These are phyloP conservation scores for Drosophila tani DNA, from an alignment of 1,140 invertebrate species.

Conservation along the genomic window DNA sequence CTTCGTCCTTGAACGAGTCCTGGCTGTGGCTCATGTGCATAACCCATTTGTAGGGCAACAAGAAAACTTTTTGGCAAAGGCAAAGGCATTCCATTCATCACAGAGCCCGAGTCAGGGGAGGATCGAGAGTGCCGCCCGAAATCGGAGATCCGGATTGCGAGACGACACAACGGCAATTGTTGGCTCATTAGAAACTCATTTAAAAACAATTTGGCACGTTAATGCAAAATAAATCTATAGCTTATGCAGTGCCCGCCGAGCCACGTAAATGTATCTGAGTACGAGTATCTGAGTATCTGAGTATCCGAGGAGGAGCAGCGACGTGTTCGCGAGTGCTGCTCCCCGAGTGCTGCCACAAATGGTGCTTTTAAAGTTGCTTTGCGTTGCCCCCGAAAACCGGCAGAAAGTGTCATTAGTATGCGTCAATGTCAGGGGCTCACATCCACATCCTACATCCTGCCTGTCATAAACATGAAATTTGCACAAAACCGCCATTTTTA, in stretches of 20 bases:
- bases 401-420: constrained; percentile 77
- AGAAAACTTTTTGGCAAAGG: constrained; percentile 47
- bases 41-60: constrained; percentile 57
- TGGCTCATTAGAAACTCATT: constrained; percentile 83
- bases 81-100: constrained; percentile 71
- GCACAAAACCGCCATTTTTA: constrained; percentile 82
- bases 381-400: neutral
- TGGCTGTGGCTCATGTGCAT: constrained; percentile 38
- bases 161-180: constrained; percentile 68
- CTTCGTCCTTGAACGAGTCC: constrained; percentile 71
- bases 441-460: constrained; percentile 53
- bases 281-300: too few species aligned
- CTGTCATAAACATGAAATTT: constrained; percentile 82
- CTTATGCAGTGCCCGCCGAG: constrained; percentile 56
- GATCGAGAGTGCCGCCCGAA: constrained; percentile 45
- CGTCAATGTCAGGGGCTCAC: constrained; percentile 63
- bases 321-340: constrained; percentile 9
- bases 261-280: constrained; percentile 25
- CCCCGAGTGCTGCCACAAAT: constrained; percentile 56
- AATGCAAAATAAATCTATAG: constrained; percentile 84
- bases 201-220: constrained; percentile 84
- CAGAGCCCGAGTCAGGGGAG: neutral
- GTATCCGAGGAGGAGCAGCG: constrained; percentile 8
- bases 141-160: constrained; percentile 40
- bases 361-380: constrained; percentile 64